phyloP scores from a whole-genome alignment of 2,113 vertebrate genomes.

The Campylorhamphus procurvoides region DNA sequence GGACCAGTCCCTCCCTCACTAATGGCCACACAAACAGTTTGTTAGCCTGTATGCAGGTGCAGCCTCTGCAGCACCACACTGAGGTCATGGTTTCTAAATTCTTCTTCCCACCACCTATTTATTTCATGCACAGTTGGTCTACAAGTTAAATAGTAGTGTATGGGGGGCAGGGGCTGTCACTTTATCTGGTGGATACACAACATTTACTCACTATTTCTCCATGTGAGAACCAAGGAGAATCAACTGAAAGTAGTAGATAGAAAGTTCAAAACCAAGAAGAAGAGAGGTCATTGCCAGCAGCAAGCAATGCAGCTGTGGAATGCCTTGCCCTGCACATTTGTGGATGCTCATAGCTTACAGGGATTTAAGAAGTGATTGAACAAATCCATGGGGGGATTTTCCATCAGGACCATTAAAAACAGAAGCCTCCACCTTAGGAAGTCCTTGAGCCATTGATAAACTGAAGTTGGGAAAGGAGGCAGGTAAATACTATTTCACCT shows the following conservation, averaged over 20 bases:
- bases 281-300: not conserved
- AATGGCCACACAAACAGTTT: accelerated
- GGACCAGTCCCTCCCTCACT: not conserved
- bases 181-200: accelerated
- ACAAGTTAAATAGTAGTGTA: accelerated
- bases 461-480: not conserved
- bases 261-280: not conserved
- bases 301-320: not conserved
- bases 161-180: not conserved
- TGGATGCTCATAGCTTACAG: not conserved
- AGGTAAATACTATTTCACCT: not conserved
- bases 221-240: not conserved
- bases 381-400: not conserved
- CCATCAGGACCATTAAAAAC: not conserved
- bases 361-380: not conserved
- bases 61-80: not conserved
- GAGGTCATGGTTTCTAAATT: not conserved
- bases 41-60: accelerated
- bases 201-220: not conserved
- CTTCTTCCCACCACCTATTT: not conserved
- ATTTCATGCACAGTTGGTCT: not conserved
- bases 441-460: not conserved
- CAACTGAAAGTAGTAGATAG: accelerated
- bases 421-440: not conserved
- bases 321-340: not conserved